Conservation (phyloP, 2,113 vertebrate species). For the Tragelaphus buxtoni region DNA sequence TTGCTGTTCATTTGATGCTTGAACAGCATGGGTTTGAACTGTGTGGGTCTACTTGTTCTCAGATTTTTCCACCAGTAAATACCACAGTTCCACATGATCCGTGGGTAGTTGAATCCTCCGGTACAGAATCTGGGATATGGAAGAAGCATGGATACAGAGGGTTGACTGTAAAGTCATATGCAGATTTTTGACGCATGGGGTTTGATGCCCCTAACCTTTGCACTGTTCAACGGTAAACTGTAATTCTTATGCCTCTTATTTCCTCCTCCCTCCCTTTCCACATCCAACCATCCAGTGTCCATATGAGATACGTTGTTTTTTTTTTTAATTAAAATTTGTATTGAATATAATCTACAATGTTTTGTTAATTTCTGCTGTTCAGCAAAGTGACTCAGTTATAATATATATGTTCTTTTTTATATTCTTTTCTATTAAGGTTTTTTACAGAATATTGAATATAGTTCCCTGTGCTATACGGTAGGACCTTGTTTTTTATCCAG, state of each 20-base stretch:
- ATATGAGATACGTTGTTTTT: background rate
- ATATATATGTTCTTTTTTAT: background rate
- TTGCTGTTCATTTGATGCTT: background rate
- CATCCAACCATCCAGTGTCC: background rate
- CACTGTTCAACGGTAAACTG: background rate
- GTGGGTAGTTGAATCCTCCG: background rate
- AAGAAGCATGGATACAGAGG: background rate
- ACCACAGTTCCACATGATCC: background rate
- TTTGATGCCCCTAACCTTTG: background rate
- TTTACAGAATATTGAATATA: background rate
- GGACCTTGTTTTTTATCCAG: background rate
- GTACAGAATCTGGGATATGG: background rate
- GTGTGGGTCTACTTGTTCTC: background rate
- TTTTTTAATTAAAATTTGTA: background rate
- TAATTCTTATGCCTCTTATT: conserved; percentile 1
- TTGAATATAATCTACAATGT: background rate
- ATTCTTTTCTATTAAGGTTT: background rate
- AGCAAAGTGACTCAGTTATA: background rate
- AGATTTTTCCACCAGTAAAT: background rate
- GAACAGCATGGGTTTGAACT: background rate
- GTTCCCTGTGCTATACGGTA: background rate
- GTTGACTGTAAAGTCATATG: background rate
- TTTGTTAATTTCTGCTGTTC: background rate
- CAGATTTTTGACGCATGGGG: background rate
- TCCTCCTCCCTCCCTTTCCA: background rate